Conservation (phyloP, 2,797 vertebrate species). For the Chloroceryle inda region DNA sequence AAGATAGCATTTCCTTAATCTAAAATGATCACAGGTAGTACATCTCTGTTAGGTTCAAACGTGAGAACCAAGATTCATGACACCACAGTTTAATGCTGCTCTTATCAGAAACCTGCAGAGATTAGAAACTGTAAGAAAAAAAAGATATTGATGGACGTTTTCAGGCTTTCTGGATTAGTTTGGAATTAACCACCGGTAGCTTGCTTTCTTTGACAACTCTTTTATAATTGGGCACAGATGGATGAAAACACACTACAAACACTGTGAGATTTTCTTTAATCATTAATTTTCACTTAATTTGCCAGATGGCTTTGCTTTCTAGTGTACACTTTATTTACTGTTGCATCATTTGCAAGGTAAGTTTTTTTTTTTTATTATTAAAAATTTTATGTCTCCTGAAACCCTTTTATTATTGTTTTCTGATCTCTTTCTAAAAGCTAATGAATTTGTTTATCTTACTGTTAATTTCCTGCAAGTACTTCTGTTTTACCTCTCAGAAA, state of each 20-base stretch:
- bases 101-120: constrained; percentile 67
- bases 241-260: constrained; percentile 60
- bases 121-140: constrained; percentile 42
- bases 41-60: constrained; percentile 49
- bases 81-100: constrained; percentile 34
- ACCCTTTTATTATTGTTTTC: neutral
- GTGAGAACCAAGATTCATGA: constrained; percentile 48
- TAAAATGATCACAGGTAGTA: constrained; percentile 58
- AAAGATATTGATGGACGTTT: constrained; percentile 6
- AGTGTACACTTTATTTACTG: constrained; percentile 31
- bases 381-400: neutral
- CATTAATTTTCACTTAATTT: constrained; percentile 68
- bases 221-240: constrained; percentile 64
- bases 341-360: neutral
- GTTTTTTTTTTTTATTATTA: neutral
- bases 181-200: constrained; percentile 38
- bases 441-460: neutral
- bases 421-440: neutral
- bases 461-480: neutral
- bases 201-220: constrained; percentile 60
- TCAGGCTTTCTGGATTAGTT: constrained; percentile 46
- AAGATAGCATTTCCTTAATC: constrained; percentile 47
- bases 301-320: constrained; percentile 49
- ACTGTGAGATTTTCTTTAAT: constrained; percentile 61
- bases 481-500: neutral